Evolutionary conservation across 1,140 invertebrate species (phyloP), one percentile per base, ranked within the genome.

Genomic region (Mylabris phalerata): DNA sequence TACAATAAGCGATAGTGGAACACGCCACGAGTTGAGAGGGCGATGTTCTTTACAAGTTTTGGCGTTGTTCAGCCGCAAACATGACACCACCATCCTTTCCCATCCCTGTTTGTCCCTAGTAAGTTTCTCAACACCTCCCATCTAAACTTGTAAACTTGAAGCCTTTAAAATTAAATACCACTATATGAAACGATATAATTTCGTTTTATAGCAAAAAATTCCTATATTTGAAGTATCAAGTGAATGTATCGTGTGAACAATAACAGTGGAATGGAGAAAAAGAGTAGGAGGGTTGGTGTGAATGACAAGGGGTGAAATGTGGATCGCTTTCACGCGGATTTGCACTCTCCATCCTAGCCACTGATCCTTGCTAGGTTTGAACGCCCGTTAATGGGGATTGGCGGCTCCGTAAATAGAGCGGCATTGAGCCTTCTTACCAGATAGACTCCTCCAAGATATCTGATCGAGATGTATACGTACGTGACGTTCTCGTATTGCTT

Each of bases 341-440:
- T 65, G 61, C 65, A 67, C 63, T 61, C 61, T 61, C 61, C 56
- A 60, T 66, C 61, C 60, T 56, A 56, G 61, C 58, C 61, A 62
- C 62, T 64, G 64, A 66, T 66, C 64, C 61, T 60, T 61, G 57
- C 49, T 44, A 48, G 55, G 52, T 58, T 60, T 63, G 62, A 61
- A 65, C 63, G 63, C 59, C 32, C 66, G 63, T 66, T 72, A 72
- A 72, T 72, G 71, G 71, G 71, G 71, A 72, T 72, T 72, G 71
- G 71, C 69, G 71, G 69, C 68, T 69, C 65, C 68, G 68, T 67
- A 72, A 72, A 72, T 72, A 72, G 71, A 71, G 67, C 71, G 71
- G 68, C 71, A 72, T 71, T 71, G 68, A 72, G 69, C 69, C 70
- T 68, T 68, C 59, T 64, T 61, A 61, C 49, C 52, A 45, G 27